A percentile compares a stretch with the other conserved stretches of the same genome.
Evolutionary conservation across 2,888 invertebrate species (phyloP).

Genomic region (Thalpophila matura): DNA sequence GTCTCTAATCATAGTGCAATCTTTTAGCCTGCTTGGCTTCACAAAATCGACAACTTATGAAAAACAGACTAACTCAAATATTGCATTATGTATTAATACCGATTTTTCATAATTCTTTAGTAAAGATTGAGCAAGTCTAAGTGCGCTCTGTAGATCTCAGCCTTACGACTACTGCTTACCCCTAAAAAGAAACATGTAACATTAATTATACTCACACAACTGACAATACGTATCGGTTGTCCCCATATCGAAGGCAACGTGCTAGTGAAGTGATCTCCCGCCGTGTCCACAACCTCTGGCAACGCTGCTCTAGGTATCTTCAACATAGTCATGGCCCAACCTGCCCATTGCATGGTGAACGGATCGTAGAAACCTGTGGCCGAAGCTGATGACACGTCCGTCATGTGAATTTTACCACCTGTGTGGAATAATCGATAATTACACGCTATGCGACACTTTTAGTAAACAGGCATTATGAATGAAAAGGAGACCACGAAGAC

Average conservation of each 20-base stretch:
- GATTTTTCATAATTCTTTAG: too few species aligned
- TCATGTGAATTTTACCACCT: conserved; percentile 92
- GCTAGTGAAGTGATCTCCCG: conserved; percentile 93
- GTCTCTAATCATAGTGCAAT: too few species aligned
- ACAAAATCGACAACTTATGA: too few species aligned
- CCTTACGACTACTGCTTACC: too few species aligned
- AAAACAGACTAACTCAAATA: too few species aligned
- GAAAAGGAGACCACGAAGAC: conserved; percentile 2
- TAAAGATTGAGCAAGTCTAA: too few species aligned
- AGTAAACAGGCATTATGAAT: conserved; percentile 7
- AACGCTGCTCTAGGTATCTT: conserved; percentile 94
- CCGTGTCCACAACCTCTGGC: conserved; percentile 95
- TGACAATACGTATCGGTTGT: conserved; percentile 93
- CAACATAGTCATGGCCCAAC: conserved; percentile 93
- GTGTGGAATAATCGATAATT: conserved; percentile 35
- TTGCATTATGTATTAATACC: too few species aligned
- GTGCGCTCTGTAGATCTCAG: too few species aligned
- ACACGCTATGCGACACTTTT: conserved; percentile 24
- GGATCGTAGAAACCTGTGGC: conserved; percentile 98
- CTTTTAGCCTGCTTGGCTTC: too few species aligned
- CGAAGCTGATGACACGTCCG: conserved; percentile 97
- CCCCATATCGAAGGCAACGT: conserved; percentile 94
- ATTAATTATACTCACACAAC: conserved; percentile 91
- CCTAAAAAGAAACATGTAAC: neutral
- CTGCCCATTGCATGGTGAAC: conserved; percentile 96